These are phyloP conservation scores for Chromobotia macracanthus DNA, from an alignment of 2,797 vertebrate genomes.

Conservation along the genomic window DNA sequence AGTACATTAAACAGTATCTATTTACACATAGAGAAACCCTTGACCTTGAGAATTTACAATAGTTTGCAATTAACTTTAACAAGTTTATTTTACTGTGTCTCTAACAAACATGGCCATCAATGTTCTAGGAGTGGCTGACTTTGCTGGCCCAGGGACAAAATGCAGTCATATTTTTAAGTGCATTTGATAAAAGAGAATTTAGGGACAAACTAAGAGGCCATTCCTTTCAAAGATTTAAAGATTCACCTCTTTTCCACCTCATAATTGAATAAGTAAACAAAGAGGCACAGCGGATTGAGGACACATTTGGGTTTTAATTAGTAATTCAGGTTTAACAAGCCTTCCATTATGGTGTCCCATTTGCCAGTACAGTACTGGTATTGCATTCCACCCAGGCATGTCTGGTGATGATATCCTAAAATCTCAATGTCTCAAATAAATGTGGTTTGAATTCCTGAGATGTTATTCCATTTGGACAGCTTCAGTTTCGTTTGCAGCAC, in stretches of 20 bases:
- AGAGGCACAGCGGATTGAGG: neutral
- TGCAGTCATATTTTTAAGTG: constrained; percentile 71
- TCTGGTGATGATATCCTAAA: neutral
- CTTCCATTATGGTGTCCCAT: neutral
- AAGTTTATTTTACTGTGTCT: constrained; percentile 45
- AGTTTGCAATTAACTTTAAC: constrained; percentile 52
- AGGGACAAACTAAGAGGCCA: neutral
- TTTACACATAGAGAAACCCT: constrained; percentile 14
- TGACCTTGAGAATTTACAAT: constrained; percentile 45
- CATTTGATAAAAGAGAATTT: constrained; percentile 20
- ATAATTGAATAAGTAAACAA: constrained; percentile 6
- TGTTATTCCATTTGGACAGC: constrained; percentile 5
- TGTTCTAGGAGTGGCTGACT: constrained; percentile 24
- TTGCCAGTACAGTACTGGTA: neutral
- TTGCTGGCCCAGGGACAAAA: constrained; percentile 69
- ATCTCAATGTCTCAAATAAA: constrained; percentile 7
- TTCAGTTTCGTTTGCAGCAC: constrained; percentile 72
- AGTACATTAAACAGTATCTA: constrained; percentile 5
- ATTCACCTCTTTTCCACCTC: neutral
- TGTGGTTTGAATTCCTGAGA: constrained; percentile 8
- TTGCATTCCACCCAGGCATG: constrained; percentile 4
- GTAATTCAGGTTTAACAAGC: neutral
- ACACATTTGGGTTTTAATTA: constrained; percentile 10
- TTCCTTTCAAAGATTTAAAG: neutral
- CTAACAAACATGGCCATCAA: constrained; percentile 23